phyloP scores from a whole-genome alignment of 2,113 vertebrate species.

The Zosterops borbonicus region DNA sequence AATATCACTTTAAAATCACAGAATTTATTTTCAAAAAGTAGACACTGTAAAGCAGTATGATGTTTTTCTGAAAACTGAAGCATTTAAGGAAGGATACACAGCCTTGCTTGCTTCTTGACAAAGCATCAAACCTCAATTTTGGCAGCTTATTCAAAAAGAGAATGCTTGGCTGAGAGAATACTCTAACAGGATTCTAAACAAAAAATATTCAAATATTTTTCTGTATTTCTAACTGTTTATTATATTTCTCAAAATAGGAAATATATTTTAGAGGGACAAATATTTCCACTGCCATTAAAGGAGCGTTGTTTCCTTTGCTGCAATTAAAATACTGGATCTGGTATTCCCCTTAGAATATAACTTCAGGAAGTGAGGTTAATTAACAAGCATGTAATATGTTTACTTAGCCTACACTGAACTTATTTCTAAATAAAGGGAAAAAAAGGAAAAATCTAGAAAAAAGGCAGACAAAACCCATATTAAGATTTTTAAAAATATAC shows the following conservation, averaged over 20 bases:
- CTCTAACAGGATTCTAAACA: background rate
- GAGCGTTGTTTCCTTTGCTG: background rate
- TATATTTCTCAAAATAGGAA: background rate
- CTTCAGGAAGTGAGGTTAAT: background rate
- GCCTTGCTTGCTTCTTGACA: background rate
- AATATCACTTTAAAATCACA: constrained; percentile 1
- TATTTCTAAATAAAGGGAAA: background rate
- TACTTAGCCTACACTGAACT: background rate
- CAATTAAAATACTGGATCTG: background rate
- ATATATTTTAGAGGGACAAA: background rate
- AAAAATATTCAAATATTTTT: background rate
- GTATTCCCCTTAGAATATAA: background rate
- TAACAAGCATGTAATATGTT: background rate
- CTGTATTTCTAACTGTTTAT: background rate
- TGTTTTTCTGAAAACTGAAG: background rate
- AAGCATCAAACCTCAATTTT: constrained; percentile 11
- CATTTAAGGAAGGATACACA: background rate
- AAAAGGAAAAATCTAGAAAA: background rate
- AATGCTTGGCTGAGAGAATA: constrained; percentile 1
- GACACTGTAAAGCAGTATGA: background rate
- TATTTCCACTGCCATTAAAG: background rate
- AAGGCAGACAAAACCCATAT: background rate
- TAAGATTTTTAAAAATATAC: background rate
- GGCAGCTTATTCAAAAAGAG: background rate
- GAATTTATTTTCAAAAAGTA: constrained; percentile 1